Conservation (phyloP, 2,888 invertebrate species). For the Timandra comae region DNA sequence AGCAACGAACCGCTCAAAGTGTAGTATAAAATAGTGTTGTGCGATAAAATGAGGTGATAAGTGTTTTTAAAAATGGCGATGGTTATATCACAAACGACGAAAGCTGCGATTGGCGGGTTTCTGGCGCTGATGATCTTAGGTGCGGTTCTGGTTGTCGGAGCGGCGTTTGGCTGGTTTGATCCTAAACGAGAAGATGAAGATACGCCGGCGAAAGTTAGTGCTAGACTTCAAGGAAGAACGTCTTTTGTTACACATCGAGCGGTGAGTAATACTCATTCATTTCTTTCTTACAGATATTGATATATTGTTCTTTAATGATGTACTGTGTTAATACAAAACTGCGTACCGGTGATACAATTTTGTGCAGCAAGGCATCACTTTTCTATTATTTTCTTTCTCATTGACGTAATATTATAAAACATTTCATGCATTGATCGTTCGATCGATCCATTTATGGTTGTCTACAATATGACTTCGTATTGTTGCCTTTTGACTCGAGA, state of each 20-base stretch:
- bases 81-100: slow-evolving; percentile 71
- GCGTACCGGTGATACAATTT: no score
- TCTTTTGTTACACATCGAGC: slow-evolving; percentile 69
- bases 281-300: no score
- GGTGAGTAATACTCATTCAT: slow-evolving; percentile 40
- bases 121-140: slow-evolving; percentile 66
- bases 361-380: no score
- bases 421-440: no score
- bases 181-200: slow-evolving; percentile 66
- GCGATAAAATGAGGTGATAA: slow-evolving; percentile 49
- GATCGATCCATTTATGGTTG: no score
- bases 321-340: no score
- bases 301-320: no score
- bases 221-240: slow-evolving; percentile 61
- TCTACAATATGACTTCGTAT: no score
- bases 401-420: no score
- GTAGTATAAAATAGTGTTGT: slow-evolving; percentile 8
- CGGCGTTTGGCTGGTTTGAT: slow-evolving; percentile 68
- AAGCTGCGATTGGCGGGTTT: slow-evolving; percentile 66
- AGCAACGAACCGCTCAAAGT: no score
- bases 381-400: no score
- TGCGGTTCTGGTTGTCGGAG: slow-evolving; percentile 64
- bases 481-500: no score
- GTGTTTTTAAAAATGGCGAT: slow-evolving; percentile 60
- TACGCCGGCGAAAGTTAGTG: slow-evolving; percentile 64